phyloP scores from a whole-genome alignment of 2,888 invertebrate species.

The Glyphotaelius pellucidus region DNA sequence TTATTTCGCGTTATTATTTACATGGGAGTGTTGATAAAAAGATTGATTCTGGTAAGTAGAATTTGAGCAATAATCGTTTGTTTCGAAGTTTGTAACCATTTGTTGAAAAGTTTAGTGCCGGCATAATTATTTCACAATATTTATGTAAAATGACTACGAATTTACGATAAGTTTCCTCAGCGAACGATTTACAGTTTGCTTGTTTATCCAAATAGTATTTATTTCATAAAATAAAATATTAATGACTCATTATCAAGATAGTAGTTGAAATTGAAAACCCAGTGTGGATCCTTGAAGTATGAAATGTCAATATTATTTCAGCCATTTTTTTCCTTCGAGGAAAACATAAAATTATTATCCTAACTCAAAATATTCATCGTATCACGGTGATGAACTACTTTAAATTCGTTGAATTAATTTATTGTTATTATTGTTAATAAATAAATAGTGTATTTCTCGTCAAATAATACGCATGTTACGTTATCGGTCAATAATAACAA shows the following conservation, averaged over 20 bases:
- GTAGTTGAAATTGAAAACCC: background rate
- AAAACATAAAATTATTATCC: background rate
- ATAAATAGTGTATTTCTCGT: background rate
- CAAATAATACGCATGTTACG: background rate
- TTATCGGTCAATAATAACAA: background rate
- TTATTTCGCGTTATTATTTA: background rate
- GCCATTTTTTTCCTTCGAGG: background rate
- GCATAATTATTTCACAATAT: slow-evolving; percentile 48
- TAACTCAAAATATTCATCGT: background rate
- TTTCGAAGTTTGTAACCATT: background rate
- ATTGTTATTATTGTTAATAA: no score
- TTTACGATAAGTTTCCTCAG: background rate
- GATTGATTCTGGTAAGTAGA: background rate
- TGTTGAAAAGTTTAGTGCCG: slow-evolving; percentile 29
- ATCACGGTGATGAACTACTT: background rate
- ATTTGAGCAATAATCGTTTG: background rate
- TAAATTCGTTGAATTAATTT: background rate
- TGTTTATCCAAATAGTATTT: background rate
- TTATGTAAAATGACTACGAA: slow-evolving; percentile 16
- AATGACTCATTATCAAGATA: background rate
- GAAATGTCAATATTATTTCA: background rate
- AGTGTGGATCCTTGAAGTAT: background rate
- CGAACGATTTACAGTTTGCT: background rate
- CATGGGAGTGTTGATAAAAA: background rate
- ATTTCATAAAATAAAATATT: background rate